Percentiles rank a stretch among this genome's conserved stretches.
These are phyloP conservation scores for Todiramphus saurophagus DNA, from an alignment of 2,113 vertebrate genomes.

Conservation along the genomic window DNA sequence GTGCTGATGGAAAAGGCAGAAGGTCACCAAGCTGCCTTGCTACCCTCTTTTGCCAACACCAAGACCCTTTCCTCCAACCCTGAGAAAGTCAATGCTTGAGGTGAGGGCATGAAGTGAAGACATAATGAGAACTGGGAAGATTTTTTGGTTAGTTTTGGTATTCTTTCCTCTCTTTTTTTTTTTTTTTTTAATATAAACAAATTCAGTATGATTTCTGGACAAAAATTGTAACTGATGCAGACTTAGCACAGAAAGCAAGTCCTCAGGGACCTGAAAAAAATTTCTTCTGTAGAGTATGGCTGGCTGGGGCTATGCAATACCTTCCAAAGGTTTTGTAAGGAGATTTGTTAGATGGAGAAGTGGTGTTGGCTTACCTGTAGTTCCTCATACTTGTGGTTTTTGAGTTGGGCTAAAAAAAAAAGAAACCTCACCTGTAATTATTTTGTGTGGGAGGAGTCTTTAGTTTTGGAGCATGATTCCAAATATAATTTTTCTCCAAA, in stretches of 20 bases:
- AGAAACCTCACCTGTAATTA: not conserved
- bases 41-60: not conserved
- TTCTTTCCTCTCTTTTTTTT: too few species aligned
- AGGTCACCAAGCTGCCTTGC: not conserved
- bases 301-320: not conserved
- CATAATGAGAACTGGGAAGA: not conserved
- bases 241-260: not conserved
- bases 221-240: not conserved
- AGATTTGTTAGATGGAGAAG: not conserved
- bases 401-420: not conserved
- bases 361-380: not conserved
- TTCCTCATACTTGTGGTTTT: conserved; percentile 12
- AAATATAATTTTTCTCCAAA: not conserved
- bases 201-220: not conserved
- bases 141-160: not conserved
- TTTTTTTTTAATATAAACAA: not conserved
- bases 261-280: not conserved
- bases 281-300: not conserved
- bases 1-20: not conserved
- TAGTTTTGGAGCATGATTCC: not conserved
- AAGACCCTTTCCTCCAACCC: not conserved
- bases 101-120: not conserved
- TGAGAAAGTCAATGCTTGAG: not conserved
- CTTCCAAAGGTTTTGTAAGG: not conserved
- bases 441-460: not conserved